Evolutionary conservation across 1,140 invertebrate genomes (phyloP).

Genomic region (Platyscapa corneri): DNA sequence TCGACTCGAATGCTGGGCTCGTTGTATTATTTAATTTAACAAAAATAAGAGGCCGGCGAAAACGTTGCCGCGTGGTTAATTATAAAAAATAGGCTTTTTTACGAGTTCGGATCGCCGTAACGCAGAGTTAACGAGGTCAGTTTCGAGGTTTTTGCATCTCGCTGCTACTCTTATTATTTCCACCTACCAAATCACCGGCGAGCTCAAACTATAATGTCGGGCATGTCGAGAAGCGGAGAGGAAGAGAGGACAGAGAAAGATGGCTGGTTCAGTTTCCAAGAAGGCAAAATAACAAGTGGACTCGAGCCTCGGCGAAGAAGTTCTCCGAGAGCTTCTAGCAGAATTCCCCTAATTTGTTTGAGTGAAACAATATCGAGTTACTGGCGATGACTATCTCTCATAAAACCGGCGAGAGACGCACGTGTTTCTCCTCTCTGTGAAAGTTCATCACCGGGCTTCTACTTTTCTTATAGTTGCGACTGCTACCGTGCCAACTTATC

Average conservation of each 20-base stretch:
- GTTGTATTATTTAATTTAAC: too few relatives aligned
- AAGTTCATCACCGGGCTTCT: conserved; percentile 61
- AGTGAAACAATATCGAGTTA: conserved; percentile 75
- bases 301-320: conserved; percentile 60
- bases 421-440: conserved; percentile 67
- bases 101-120: background rate
- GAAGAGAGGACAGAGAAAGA: background rate
- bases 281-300: conserved; percentile 59
- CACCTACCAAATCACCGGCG: background rate
- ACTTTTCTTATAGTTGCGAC: conserved; percentile 51
- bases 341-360: conserved; percentile 72
- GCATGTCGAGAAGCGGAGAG: too few relatives aligned
- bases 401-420: conserved; percentile 61
- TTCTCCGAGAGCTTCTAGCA: conserved; percentile 52
- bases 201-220: background rate
- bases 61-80: too few relatives aligned
- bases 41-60: too few relatives aligned
- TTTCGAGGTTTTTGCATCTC: background rate
- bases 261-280: conserved; percentile 56
- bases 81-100: background rate
- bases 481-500: conserved; percentile 70
- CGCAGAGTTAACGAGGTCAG: background rate
- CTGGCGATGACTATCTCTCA: conserved; percentile 67
- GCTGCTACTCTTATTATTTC: conserved; percentile 5
- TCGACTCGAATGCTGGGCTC: too few relatives aligned